These are phyloP conservation scores for Iguana delicatissima DNA, from an alignment of 2,797 vertebrate genomes.

Conservation along the genomic window DNA sequence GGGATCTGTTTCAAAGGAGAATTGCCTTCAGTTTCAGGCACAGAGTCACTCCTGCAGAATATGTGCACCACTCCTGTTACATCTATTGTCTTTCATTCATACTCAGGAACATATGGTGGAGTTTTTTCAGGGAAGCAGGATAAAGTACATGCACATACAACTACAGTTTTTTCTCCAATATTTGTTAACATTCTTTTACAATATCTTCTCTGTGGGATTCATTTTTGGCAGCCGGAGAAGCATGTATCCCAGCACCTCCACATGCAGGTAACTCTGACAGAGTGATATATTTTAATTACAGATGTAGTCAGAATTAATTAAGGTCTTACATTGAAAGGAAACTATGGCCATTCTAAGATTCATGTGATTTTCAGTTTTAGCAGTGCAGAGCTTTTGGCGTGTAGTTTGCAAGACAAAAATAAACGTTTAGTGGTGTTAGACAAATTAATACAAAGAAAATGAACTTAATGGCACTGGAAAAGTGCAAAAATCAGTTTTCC, in stretches of 20 bases:
- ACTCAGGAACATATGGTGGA: too few relatives aligned
- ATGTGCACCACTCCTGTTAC: too few relatives aligned
- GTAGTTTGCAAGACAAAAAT: slow-evolving; percentile 78
- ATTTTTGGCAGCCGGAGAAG: slow-evolving; percentile 86
- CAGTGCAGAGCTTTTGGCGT: slow-evolving; percentile 73
- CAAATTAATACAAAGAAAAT: slow-evolving; percentile 85
- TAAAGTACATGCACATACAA: too few relatives aligned
- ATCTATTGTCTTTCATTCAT: too few relatives aligned
- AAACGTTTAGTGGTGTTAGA: slow-evolving; percentile 79
- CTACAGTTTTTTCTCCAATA: slow-evolving; percentile 41
- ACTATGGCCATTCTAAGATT: slow-evolving; percentile 78
- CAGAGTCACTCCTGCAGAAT: too few relatives aligned
- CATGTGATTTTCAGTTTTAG: slow-evolving; percentile 75
- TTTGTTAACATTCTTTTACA: slow-evolving; percentile 73
- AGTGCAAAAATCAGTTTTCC: slow-evolving; percentile 79
- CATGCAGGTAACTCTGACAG: slow-evolving; percentile 88
- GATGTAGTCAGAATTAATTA: slow-evolving; percentile 96
- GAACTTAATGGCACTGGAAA: slow-evolving; percentile 84
- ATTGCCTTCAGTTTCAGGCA: too few relatives aligned
- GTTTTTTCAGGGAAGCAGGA: too few relatives aligned
- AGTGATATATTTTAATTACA: slow-evolving; percentile 97
- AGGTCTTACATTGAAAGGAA: slow-evolving; percentile 86
- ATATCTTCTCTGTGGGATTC: slow-evolving; percentile 84
- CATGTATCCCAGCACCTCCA: slow-evolving; percentile 82
- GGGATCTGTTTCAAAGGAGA: too few relatives aligned